Conservation (phyloP, 1,140 invertebrate species). For the Papilio glaucus region DNA sequence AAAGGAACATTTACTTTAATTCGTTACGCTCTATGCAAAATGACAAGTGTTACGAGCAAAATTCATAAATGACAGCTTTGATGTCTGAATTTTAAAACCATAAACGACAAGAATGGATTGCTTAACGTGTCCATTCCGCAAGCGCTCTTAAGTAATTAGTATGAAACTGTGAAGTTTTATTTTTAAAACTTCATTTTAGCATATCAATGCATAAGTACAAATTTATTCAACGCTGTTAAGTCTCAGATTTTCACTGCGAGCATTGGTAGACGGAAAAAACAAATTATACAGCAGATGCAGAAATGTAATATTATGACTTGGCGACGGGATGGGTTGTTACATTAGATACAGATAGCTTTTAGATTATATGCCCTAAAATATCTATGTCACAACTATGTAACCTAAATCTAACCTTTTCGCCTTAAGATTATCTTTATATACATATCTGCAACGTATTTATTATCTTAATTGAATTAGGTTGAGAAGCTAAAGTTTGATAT, state of each 20-base stretch:
- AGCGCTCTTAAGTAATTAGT: background rate
- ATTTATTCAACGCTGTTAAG: slow-evolving; percentile 7
- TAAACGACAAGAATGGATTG: slow-evolving; percentile 10
- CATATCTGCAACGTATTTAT: too few species aligned
- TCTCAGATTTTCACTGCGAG: background rate
- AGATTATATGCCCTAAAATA: too few species aligned
- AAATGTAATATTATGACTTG: too few species aligned
- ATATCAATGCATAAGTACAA: slow-evolving; percentile 1
- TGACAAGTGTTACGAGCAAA: slow-evolving; percentile 12
- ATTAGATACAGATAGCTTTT: too few species aligned
- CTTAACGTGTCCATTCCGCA: background rate
- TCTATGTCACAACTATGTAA: too few species aligned
- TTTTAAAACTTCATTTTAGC: slow-evolving; percentile 1
- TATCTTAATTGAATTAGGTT: too few species aligned
- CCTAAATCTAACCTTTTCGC: too few species aligned
- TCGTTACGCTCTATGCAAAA: slow-evolving; percentile 3
- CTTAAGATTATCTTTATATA: too few species aligned
- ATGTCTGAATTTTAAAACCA: slow-evolving; percentile 18
- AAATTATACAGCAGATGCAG: background rate
- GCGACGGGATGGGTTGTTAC: too few species aligned
- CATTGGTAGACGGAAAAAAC: background rate
- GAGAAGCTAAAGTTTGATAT: too few species aligned
- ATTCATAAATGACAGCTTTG: slow-evolving; percentile 18
- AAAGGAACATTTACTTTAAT: slow-evolving; percentile 20
- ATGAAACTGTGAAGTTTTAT: slow-evolving; percentile 2